Evolutionary conservation across 2,888 invertebrate species (phyloP), one percentile per base, ranked within the genome.

Genomic region (Chirona hameri): DNA sequence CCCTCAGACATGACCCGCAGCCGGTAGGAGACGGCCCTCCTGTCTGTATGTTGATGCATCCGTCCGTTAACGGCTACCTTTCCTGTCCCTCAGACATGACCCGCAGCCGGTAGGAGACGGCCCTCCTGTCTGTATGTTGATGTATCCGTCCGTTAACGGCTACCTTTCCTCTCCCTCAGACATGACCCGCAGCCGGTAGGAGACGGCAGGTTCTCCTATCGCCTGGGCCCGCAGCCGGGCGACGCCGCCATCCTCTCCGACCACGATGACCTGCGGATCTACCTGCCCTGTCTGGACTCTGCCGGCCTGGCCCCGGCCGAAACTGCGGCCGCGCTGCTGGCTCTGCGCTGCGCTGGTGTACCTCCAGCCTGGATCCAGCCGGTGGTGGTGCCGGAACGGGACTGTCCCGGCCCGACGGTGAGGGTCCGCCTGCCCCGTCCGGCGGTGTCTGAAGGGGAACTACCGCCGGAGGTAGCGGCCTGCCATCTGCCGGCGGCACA

Each of bases 401-500:
- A 21, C n/a, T 21, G 18, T 4, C 9, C 27, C 0, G 48, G 14
- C 14, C 27, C 79, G 15, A 9, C 79, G 12, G 79, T 52, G 79
- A 27, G 5, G 24, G 79, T 52, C 48, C 52, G 48, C 27, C 79
- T 48, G 48, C 79, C 52, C 27, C 9, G n/a, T 5, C 1, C 48
- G n/a, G 27, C 52, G 4, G 48, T 79, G 79, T 4, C 27, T 27
- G 79, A 79, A 27, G 79, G 5, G n/a, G n/a, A 7, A 52, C n/a
- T 52, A 52, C 52, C 79, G 48, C n/a, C 48, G 14, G 48, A 46
- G 12, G 79, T 79, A 52, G 79, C 79, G 14, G 48, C n/a, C 79
- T 48, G 48, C 79, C 79, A n/a, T 52, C 90, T 93, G 86, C 95
- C 95, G 57, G 91, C 92, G 18, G 90, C 92, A 79, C 88, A 91